Conservation (phyloP, 1,140 invertebrate genomes). For the Drosophila tani region DNA sequence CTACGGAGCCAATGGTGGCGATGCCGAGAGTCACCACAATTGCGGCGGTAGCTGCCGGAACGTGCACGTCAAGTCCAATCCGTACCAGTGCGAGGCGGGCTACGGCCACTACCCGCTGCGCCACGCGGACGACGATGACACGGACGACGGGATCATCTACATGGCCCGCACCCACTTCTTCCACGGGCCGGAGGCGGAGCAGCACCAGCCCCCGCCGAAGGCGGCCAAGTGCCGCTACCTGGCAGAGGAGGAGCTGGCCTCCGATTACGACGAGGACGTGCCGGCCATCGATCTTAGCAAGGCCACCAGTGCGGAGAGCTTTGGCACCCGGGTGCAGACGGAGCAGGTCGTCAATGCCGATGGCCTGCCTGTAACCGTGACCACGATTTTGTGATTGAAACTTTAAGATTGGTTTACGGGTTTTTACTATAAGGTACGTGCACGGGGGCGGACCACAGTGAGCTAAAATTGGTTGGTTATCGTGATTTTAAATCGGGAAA, state of each 20-base stretch:
- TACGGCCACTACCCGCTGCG: constrained; percentile 74
- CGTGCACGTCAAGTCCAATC: constrained; percentile 80
- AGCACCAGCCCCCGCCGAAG: constrained; percentile 11
- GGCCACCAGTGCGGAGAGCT: constrained; percentile 70
- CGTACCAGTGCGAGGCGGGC: constrained; percentile 78
- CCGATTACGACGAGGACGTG: constrained; percentile 81
- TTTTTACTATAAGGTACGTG: constrained; percentile 31
- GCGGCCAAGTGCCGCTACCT: constrained; percentile 62
- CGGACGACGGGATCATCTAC: constrained; percentile 78
- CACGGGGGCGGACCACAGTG: constrained; percentile 5
- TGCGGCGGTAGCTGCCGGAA: constrained; percentile 80
- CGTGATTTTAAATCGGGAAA: background rate
- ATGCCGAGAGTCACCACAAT: constrained; percentile 77
- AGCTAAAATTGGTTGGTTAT: background rate
- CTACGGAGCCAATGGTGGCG: constrained; percentile 78
- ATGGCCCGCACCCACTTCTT: constrained; percentile 71
- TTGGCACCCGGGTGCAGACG: constrained; percentile 63
- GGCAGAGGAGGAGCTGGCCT: constrained; percentile 72
- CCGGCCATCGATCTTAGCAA: constrained; percentile 79
- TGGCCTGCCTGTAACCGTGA: constrained; percentile 75
- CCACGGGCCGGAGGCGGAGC: constrained; percentile 27
- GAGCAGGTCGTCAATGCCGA: constrained; percentile 73
- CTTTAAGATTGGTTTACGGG: constrained; percentile 21
- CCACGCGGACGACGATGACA: constrained; percentile 70
- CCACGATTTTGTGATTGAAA: constrained; percentile 84